Evolutionary conservation across 2,113 vertebrate species (phyloP).

Genomic region (Uria lomvia): DNA sequence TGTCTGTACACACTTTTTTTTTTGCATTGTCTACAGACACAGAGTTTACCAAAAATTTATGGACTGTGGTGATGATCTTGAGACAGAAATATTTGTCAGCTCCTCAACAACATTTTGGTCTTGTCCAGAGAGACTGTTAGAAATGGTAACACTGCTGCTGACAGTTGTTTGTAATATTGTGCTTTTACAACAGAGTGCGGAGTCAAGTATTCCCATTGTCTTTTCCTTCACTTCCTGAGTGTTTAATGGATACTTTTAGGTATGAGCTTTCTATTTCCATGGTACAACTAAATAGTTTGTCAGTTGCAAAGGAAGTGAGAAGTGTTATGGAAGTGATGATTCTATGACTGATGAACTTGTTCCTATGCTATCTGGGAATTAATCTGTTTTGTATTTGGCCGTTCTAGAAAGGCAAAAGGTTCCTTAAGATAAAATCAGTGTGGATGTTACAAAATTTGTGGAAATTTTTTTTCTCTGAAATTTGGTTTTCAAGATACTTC

Average conservation of each 20-base stretch:
- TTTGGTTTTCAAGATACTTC: neutral
- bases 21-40: neutral
- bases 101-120: neutral
- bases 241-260: neutral
- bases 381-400: neutral
- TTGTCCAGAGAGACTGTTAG: neutral
- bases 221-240: neutral
- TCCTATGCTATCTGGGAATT: neutral
- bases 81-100: neutral
- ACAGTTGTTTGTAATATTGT: neutral
- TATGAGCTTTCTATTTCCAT: neutral
- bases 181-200: neutral
- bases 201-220: neutral
- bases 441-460: neutral
- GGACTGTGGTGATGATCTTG: neutral
- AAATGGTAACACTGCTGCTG: neutral
- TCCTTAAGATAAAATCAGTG: neutral
- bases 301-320: neutral
- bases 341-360: neutral
- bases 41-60: neutral
- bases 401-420: neutral
- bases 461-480: neutral
- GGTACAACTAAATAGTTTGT: neutral
- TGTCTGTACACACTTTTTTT: neutral
- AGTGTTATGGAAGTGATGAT: neutral